These are phyloP conservation scores for Pangasianodon hypophthalmus DNA, from an alignment of 2,113 vertebrate genomes.

Conservation along the genomic window DNA sequence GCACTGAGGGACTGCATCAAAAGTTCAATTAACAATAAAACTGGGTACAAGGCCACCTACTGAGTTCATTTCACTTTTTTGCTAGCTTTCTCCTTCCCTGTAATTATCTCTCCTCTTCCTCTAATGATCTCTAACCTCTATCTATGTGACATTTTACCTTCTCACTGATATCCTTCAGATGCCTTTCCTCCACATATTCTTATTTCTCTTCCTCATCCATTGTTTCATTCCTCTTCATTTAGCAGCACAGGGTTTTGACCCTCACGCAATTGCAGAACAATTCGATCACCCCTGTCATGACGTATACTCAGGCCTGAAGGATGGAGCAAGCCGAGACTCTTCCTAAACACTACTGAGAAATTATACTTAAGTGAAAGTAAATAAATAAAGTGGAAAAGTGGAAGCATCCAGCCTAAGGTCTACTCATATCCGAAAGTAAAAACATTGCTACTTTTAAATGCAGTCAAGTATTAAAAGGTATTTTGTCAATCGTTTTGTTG, in stretches of 20 bases:
- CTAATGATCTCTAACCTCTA: conserved; percentile 10
- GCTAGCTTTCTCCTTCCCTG: neutral
- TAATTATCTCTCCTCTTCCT: conserved; percentile 14
- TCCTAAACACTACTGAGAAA: neutral
- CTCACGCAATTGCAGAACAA: neutral
- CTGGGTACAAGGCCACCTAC: neutral
- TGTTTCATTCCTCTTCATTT: neutral
- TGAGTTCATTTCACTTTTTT: neutral
- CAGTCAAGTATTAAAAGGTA: too few species aligned
- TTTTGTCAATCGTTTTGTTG: too few species aligned
- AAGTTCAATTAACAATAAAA: conserved; percentile 35
- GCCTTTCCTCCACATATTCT: neutral
- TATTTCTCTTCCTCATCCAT: neutral
- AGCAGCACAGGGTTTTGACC: neutral
- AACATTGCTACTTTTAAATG: too few species aligned
- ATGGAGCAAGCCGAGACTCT: neutral
- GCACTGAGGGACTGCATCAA: neutral
- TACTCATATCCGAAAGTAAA: too few species aligned
- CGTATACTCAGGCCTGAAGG: neutral
- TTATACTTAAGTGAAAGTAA: neutral
- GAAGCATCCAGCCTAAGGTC: too few species aligned
- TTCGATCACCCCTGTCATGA: neutral
- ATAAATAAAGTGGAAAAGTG: too few species aligned
- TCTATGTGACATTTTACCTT: conserved; percentile 3
- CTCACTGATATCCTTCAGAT: neutral